Evolutionary conservation across 2,113 vertebrate species (phyloP).

Genomic region (Passer domesticus): DNA sequence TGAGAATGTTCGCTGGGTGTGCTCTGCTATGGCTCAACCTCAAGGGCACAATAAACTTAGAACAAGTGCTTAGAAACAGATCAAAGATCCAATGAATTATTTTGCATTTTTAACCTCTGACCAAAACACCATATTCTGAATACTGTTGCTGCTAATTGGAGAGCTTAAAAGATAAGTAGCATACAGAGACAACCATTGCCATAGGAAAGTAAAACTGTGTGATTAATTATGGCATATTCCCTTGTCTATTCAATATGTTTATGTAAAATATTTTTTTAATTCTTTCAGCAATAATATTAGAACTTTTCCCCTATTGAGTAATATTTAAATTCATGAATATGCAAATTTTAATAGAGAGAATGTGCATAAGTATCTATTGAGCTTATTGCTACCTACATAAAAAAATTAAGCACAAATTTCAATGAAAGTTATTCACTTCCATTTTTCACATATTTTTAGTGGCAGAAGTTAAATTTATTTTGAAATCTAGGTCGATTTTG

Average conservation of each 20-base stretch:
- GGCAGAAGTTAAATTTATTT: not conserved
- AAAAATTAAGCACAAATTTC: not conserved
- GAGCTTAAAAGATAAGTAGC: conserved; percentile 58
- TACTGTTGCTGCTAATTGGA: conserved; percentile 62
- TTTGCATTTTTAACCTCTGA: conserved; percentile 75
- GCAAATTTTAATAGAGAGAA: not conserved
- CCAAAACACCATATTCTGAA: conserved; percentile 60
- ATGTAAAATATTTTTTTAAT: conserved; percentile 27
- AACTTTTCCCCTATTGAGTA: conserved; percentile 7
- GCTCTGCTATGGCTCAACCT: conserved; percentile 26
- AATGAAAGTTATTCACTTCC: not conserved
- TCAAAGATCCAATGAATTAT: conserved; percentile 69
- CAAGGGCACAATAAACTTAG: conserved; percentile 61
- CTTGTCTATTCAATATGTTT: conserved; percentile 44
- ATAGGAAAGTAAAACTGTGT: conserved; percentile 39
- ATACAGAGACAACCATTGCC: conserved; percentile 54
- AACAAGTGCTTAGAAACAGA: conserved; percentile 63
- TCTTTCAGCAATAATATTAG: conserved; percentile 39
- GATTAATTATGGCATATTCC: conserved; percentile 59
- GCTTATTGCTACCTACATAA: not conserved
- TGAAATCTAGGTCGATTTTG: not conserved
- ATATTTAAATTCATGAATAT: conserved; percentile 7
- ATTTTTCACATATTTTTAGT: not conserved
- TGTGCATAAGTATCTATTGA: not conserved
- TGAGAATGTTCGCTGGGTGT: conserved; percentile 44